phyloP scores from a whole-genome alignment of 2,888 invertebrate species.

The Cantharis rustica region DNA sequence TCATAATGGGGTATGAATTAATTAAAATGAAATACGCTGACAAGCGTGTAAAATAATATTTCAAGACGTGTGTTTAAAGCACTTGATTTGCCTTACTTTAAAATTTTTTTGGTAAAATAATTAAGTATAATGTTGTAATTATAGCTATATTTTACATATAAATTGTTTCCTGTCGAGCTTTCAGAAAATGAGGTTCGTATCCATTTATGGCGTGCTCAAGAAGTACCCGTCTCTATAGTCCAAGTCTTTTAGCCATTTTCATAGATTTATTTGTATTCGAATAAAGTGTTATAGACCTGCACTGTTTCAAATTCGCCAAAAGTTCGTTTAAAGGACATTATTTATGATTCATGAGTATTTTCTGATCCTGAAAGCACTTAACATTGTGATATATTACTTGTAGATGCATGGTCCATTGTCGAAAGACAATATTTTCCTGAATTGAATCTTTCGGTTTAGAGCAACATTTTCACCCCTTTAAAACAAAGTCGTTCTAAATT shows the following conservation, averaged over 20 bases:
- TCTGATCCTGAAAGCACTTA: not conserved
- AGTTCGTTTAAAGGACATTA: not conserved
- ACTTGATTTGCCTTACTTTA: not conserved
- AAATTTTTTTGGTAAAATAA: not conserved
- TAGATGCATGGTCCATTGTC: not conserved
- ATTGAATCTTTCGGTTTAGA: not conserved
- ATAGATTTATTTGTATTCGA: not conserved
- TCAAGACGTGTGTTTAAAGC: not conserved
- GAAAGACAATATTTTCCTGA: not conserved
- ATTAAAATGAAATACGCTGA: constrained; percentile 6
- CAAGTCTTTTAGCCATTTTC: not conserved
- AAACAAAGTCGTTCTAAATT: not conserved
- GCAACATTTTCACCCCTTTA: not conserved
- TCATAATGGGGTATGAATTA: not conserved
- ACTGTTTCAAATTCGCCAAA: not conserved
- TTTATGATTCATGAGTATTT: not conserved
- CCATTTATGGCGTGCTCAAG: not conserved
- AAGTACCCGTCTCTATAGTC: not conserved
- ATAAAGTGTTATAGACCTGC: not conserved
- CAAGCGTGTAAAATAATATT: constrained; percentile 4
- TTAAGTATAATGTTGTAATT: not conserved
- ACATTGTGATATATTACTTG: not conserved
- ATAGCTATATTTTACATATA: constrained; percentile 8
- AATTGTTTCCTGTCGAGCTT: constrained; percentile 10
- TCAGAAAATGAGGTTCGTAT: not conserved